Evolutionary conservation across 1,140 invertebrate genomes (phyloP), one percentile per base, ranked within the genome.

Genomic region (Leptinotarsa lineolata): DNA sequence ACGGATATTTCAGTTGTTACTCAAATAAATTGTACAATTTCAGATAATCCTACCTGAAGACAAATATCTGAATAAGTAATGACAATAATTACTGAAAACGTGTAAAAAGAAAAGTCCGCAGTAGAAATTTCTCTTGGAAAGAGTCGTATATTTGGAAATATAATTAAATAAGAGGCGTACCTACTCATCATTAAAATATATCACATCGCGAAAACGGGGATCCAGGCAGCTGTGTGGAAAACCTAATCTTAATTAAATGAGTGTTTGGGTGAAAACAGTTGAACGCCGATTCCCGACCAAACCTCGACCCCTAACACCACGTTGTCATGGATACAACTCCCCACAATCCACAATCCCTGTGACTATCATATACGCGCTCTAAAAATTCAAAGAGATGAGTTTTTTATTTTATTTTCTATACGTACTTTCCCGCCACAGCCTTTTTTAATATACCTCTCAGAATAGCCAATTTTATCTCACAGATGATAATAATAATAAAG

Each of bases 161-260:
- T 11, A 39, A 39, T 11, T 39, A 39, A 39, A 39, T 39, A 39
- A 11, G 12, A 22, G 20, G 18, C 39, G 13, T 20, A 54, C 58
- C 48, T 46, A 48, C 44, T 3, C 15, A 21, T 22, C 61, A 30
- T 21, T 54, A 54, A 54, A 54, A 54, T 16, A 18, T 18, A 65
- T 30, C 20, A 22, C 39, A n/a, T 65, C 24, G 16, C 22, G 24
- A 65, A 65, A 6, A 30, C 8, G 39, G 39, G 63, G 12, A 39
- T 30, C 13, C 22, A 65, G 20, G 16, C 22, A 24, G 22, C 39
- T n/a, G 61, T n/a, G 63, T 65, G n/a, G 39, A 65, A 65, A 65
- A 22, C 63, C 20, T 65, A 65, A 65, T 39, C 48, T 70, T 70
- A 70, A 70, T 70, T 70, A 70, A 70, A 70, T 48, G 20, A 70